Base-by-base conservation (phyloP, 2,113 vertebrate genomes). In the Gallinago undulata region DNA sequence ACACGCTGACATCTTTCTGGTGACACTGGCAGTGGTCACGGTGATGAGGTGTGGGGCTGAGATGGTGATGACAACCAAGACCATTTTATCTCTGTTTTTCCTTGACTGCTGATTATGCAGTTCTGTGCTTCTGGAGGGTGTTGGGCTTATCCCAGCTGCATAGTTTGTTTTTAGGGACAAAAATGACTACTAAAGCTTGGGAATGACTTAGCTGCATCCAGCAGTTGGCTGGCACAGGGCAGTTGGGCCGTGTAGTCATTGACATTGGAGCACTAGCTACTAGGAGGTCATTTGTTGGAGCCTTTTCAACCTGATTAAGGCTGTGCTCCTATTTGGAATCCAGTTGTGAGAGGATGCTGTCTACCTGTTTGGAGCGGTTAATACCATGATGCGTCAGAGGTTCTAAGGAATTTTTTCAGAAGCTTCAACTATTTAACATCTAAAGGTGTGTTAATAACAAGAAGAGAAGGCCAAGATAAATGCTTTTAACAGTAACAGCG, bases 361-460 rank as follows among this genome's bases (percentile, higher is more conserved):
- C 7, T 4, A 45, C 69, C 60, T 68, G 22, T 78, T 62, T 23
- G 63, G 68, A 85, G 72, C 37, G 59, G 41, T 85, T 86, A 80
- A 86, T 59, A 48, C 47, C 63, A 55, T 30, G 13, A 64, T n/a
- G 22, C 48, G 47, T 45, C 47, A 51, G 33, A 50, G 73, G 43
- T 56, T 60, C 60, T 70, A 83, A 90, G 3, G 1, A 39, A 1
- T 74, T 51, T 89, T 78, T 78, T 19, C 10, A 51, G 43, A 70
- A 84, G 19, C 60, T 78, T 75, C 63, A 80, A 63, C 51, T 74
- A 80, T 94, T 90, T 55, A 67, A 59, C 63, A 88, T 88, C 45
- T 81, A 93, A 93, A 41, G 11, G 9, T 74, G 16, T 55, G 55
- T 67, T 90, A 87, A 80, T 91, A 62, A 19, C 19, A 59, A 69